Base-by-base conservation (phyloP, 2,113 vertebrate species). In the Siniperca chuatsi region DNA sequence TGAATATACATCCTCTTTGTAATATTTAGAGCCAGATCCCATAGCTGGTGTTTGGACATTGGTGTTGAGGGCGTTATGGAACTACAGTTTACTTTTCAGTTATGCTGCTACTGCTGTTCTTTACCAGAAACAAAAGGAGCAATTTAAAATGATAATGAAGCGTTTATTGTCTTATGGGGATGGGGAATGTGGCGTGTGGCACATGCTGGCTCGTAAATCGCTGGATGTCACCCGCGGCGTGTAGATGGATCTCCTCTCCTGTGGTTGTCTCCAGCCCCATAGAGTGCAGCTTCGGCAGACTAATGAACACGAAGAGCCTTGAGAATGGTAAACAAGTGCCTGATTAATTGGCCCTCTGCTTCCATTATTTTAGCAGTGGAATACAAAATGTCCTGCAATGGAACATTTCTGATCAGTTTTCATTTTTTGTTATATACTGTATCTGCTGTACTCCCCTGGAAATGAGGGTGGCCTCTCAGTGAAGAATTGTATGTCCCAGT, bases 91-190 rank as follows among this genome's bases (percentile, higher is more conserved):
- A 84, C 82, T 90, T 92, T 93, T 90, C 86, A 86, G 88, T 83
- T 85, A 79, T 73, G 71, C 75, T n/a, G 88, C 86, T 74, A 82
- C 73, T 61, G 79, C 81, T 68, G 88, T 87, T 90, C 52, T 44
- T 86, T 83, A 67, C 76, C 78, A 73, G 87, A 92, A 92, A 94
- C 87, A 95, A 94, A 95, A 94, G 85, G 81, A 89, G 78, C 90
- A 84, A 93, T 95, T 95, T 95, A 89, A 94, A 93, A 93, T 95
- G 91, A 95, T 96, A 93, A 96, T 94, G 90, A 95, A 95, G 91
- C 87, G 21, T 90, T 94, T 93, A 92, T 95, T 94, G 94, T 94
- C 90, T 94, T 88, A 91, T 84, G 93, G 92, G 86, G 90, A 90
- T 61, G 75, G 69, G 89, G 86, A 94, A 94, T 94, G 91, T 90